Evolutionary conservation across 1,140 invertebrate genomes (phyloP), one percentile per base, ranked within the genome.

Genomic region (Drosophila sucinea): DNA sequence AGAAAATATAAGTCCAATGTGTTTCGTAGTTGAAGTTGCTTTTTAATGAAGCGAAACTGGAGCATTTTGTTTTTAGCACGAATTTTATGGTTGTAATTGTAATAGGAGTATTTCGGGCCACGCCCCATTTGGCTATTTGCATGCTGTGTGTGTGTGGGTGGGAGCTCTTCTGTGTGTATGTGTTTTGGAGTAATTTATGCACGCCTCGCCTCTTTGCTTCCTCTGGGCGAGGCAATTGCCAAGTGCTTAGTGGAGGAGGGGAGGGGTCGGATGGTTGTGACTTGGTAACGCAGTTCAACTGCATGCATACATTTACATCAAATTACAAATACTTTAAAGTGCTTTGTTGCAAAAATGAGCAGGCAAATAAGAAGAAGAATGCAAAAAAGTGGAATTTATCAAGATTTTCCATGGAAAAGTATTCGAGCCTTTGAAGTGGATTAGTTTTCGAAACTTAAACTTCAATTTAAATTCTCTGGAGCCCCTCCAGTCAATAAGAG

Each of bases 261-360:
- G 5, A 6, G 44, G 17, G n/a, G 8, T 44, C 4, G 5, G 40
- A 41, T 6, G 44, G 44, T 51, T 25, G 23, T 27, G 44, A 51
- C 44, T 51, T 51, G 44, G 44, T 51, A 51, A 51, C 44, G 44
- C 51, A 58, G 64, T 41, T 66, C 32, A 32, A 51, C 70, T 70
- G 67, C 78, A 81, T 86, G 81, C 78, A 85, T 85, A 86, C 58
- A 81, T 85, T 85, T 81, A 78, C 81, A 85, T 85, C 38, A 81
- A 85, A 85, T 85, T 85, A 85, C 74, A 70, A 35, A 62, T 66
- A 70, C 51, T 70, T 77, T 77, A 60, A 77, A 77, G 74, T 71
- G 75, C 64, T 77, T 68, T 66, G 75, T 62, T 51, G 62, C 67
- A 44, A 74, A 51, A 74, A 71, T 61, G 67, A 74, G 30, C 72